phyloP scores from a whole-genome alignment of 2,888 invertebrate genomes.

The Sturmia bella region DNA sequence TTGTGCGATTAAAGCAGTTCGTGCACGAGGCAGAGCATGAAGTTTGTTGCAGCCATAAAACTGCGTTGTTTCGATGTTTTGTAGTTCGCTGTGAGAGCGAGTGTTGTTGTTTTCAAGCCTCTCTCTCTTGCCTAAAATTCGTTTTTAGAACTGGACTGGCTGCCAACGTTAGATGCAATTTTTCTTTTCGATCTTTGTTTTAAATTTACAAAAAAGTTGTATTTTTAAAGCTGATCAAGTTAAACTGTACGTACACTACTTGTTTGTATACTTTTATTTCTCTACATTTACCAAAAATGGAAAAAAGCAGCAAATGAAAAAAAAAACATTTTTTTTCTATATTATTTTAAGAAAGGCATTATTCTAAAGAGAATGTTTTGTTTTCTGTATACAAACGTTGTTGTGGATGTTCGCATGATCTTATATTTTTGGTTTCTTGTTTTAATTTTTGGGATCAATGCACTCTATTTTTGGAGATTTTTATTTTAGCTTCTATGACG shows the following conservation, averaged over 20 bases:
- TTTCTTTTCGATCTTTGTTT: constrained; percentile 24
- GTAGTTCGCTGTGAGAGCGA: constrained; percentile 15
- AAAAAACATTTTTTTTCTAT: constrained; percentile 31
- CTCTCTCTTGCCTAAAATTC: constrained; percentile 61
- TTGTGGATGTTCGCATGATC: constrained; percentile 42
- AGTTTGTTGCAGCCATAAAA: constrained; percentile 27
- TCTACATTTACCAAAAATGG: constrained; percentile 34
- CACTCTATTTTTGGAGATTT: constrained; percentile 67
- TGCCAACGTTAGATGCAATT: constrained; percentile 65
- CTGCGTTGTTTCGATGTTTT: constrained; percentile 32
- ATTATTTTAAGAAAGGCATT: constrained; percentile 45
- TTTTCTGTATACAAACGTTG: background rate
- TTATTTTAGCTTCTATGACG: constrained; percentile 71
- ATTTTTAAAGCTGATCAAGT: constrained; percentile 42
- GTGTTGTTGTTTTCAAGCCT: constrained; percentile 43
- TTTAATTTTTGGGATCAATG: constrained; percentile 69
- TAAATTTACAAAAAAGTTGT: constrained; percentile 44
- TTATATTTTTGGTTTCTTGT: constrained; percentile 37
- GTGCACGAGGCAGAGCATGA: constrained; percentile 1
- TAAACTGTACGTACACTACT: constrained; percentile 60
- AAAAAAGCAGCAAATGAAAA: constrained; percentile 10
- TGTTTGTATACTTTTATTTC: background rate
- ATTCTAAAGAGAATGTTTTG: constrained; percentile 46
- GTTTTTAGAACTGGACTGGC: constrained; percentile 57
- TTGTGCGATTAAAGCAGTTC: background rate